phyloP scores from a whole-genome alignment of 2,797 vertebrate genomes.

The Tapirus indicus region DNA sequence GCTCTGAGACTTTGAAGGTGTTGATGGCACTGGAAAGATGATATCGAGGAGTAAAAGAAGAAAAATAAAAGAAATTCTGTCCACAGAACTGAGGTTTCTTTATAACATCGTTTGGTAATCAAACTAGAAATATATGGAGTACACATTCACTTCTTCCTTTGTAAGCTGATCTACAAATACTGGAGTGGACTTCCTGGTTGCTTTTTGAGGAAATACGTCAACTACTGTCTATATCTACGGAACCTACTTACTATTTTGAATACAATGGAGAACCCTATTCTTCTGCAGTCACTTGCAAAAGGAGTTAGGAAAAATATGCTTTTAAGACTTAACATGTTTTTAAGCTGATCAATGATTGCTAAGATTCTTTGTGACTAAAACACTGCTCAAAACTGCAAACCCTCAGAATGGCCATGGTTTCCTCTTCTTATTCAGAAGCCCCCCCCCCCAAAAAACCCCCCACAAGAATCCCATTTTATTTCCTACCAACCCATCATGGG shows the following conservation, averaged over 20 bases:
- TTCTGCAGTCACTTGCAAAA: conserved; percentile 70
- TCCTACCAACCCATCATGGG: background rate
- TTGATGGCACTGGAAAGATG: conserved; percentile 57
- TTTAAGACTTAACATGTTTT: conserved; percentile 51
- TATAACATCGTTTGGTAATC: conserved; percentile 63
- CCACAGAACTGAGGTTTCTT: conserved; percentile 38
- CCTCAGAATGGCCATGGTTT: conserved; percentile 25
- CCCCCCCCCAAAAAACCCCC: background rate
- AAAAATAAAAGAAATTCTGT: background rate
- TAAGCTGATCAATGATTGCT: conserved; percentile 45
- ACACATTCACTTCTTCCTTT: background rate
- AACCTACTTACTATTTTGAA: conserved; percentile 66
- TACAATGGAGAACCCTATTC: conserved; percentile 70
- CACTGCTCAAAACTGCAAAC: conserved; percentile 70
- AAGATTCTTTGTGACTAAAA: conserved; percentile 58
- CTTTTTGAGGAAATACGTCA: conserved; percentile 59
- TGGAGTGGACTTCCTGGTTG: conserved; percentile 53
- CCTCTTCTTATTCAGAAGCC: conserved; percentile 48
- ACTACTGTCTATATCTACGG: conserved; percentile 53
- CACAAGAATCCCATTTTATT: conserved; percentile 43
- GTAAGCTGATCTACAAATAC: conserved; percentile 55
- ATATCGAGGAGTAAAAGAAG: background rate
- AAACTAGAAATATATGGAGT: conserved; percentile 44
- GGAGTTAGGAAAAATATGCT: conserved; percentile 49
- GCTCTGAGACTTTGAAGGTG: conserved; percentile 49